Evolutionary conservation across 2,797 vertebrate species (phyloP).

Genomic region (Vultur gryphus): DNA sequence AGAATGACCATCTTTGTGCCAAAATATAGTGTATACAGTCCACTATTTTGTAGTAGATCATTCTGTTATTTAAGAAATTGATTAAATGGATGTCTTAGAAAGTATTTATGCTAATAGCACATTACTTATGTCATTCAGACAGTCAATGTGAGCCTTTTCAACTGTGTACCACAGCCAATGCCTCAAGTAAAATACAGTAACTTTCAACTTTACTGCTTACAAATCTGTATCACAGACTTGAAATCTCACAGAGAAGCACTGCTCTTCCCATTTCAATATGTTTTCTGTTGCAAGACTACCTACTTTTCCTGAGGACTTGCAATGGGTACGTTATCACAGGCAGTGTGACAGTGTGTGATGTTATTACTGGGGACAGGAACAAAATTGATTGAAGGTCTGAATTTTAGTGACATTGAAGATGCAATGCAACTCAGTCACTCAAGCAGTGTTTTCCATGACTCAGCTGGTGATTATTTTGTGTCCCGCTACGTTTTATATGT

Average conservation of each 20-base stretch:
- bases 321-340: background rate
- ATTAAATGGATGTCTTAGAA: slow-evolving; percentile 77
- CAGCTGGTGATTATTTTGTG: background rate
- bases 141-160: slow-evolving; percentile 69
- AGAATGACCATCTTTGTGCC: slow-evolving; percentile 84
- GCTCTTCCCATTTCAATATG: background rate
- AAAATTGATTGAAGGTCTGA: background rate
- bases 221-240: background rate
- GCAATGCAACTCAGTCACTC: background rate
- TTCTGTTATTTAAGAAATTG: slow-evolving; percentile 81
- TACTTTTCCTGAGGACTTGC: background rate
- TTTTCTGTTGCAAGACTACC: background rate
- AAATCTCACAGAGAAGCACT: background rate
- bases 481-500: background rate
- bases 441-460: background rate
- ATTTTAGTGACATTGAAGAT: background rate
- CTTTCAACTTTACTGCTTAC: slow-evolving; percentile 14
- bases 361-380: background rate
- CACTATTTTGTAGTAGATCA: slow-evolving; percentile 85
- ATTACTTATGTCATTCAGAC: slow-evolving; percentile 71
- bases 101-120: slow-evolving; percentile 77
- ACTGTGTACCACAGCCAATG: slow-evolving; percentile 57
- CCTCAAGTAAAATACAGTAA: slow-evolving; percentile 69
- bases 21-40: slow-evolving; percentile 85
- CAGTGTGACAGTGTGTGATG: background rate